Percentiles rank a stretch among this genome's conserved stretches.
These are phyloP conservation scores for Malurus elegans DNA, from an alignment of 2,113 vertebrate genomes.

Conservation along the genomic window DNA sequence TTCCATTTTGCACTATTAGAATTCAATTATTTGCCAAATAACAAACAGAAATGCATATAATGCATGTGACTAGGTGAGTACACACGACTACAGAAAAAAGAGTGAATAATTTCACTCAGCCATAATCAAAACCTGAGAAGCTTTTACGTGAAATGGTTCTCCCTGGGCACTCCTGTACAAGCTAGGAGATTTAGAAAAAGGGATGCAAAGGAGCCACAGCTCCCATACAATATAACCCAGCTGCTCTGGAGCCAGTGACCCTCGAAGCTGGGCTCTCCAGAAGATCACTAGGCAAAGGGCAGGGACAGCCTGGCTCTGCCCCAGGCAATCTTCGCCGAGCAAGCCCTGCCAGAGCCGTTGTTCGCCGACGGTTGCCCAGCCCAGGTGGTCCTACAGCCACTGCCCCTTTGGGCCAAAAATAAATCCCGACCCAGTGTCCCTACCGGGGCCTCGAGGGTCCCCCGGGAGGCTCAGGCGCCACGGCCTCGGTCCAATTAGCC, in stretches of 20 bases:
- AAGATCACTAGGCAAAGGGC: neutral
- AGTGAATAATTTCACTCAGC: neutral
- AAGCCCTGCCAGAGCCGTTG: accelerated
- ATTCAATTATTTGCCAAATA: neutral
- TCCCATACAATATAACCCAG: neutral
- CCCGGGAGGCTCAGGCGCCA: accelerated
- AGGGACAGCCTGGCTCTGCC: neutral
- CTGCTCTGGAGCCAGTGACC: neutral
- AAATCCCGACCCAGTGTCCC: accelerated
- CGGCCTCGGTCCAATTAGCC: neutral
- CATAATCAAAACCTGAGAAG: neutral
- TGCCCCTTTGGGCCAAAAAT: accelerated
- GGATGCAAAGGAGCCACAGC: neutral
- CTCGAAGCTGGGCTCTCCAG: neutral
- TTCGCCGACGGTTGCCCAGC: accelerated
- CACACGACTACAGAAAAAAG: neutral
- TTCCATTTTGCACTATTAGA: neutral
- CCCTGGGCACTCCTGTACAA: accelerated
- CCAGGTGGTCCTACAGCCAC: accelerated
- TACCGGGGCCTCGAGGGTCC: accelerated
- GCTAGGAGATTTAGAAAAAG: neutral
- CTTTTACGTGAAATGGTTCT: accelerated
- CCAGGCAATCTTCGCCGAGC: accelerated
- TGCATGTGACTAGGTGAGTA: accelerated
- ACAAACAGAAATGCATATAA: neutral